A percentile compares a stretch with the other conserved stretches of the same genome.
These are phyloP conservation scores for Anodontia alba DNA, from an alignment of 2,888 invertebrate species.

Conservation along the genomic window DNA sequence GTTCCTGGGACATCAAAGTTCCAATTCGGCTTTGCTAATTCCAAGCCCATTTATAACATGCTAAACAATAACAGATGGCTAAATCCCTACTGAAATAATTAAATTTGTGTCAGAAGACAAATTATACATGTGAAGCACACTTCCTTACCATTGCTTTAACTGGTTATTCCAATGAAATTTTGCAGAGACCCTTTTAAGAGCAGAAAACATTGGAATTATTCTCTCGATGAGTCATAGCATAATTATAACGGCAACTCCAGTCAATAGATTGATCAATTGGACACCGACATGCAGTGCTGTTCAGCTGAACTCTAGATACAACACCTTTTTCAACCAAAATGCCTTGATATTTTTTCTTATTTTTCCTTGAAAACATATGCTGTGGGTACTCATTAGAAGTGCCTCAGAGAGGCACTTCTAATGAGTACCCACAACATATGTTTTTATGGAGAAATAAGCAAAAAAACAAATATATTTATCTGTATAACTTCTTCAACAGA, in stretches of 20 bases:
- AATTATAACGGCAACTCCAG: neutral
- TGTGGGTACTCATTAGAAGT: too few relatives aligned
- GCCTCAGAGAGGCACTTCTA: too few relatives aligned
- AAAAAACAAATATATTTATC: too few relatives aligned
- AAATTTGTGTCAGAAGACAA: neutral
- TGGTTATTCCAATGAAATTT: constrained; percentile 1
- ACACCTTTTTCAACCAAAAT: too few relatives aligned
- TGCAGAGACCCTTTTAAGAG: neutral
- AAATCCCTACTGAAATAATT: neutral
- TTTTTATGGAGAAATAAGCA: too few relatives aligned
- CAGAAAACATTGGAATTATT: neutral
- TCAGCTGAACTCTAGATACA: neutral
- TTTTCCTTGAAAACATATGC: too few relatives aligned
- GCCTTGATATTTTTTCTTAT: too few relatives aligned
- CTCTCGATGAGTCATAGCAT: neutral
- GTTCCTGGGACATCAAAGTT: neutral
- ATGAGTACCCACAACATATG: too few relatives aligned
- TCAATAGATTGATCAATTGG: constrained; percentile 9
- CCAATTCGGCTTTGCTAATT: constrained; percentile 4
- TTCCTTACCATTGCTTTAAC: neutral
- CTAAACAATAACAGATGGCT: neutral
- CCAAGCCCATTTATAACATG: neutral
- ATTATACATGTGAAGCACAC: neutral
- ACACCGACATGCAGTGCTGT: neutral
- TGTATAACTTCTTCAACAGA: too few relatives aligned